Percentiles rank a stretch among this genome's conserved stretches.
Conservation (phyloP, 2,888 invertebrate genomes). For the Venustoraphidia nigricollis region DNA sequence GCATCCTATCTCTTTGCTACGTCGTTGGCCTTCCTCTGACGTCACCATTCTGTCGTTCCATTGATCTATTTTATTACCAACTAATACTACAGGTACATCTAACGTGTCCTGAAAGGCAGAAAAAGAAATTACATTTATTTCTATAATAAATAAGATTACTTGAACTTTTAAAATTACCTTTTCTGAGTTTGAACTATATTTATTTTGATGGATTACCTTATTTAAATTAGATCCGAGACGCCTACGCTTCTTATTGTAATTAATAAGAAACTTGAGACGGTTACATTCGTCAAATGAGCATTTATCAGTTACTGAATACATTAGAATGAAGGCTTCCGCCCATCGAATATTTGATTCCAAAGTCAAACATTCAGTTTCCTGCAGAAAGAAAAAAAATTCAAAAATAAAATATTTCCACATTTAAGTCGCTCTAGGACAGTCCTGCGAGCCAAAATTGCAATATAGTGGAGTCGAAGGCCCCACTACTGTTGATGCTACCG, state of each 20-base stretch:
- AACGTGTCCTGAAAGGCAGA: constrained; percentile 27
- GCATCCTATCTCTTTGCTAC: constrained; percentile 65
- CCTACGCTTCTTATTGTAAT: constrained; percentile 58
- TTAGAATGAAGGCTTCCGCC: constrained; percentile 76
- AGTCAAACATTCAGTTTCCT: constrained; percentile 52
- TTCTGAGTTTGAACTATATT: neutral
- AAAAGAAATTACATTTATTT: neutral
- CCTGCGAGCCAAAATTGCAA: too few species aligned
- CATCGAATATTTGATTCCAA: constrained; percentile 69
- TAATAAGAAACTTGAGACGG: constrained; percentile 65
- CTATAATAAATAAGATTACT: neutral
- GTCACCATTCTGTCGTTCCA: constrained; percentile 67
- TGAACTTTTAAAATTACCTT: neutral
- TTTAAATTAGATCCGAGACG: constrained; percentile 42
- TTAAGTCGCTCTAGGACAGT: too few species aligned
- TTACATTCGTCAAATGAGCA: constrained; percentile 80
- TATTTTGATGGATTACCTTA: constrained; percentile 27
- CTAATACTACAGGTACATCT: constrained; percentile 63
- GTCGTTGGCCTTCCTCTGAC: constrained; percentile 53
- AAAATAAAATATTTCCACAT: neutral
- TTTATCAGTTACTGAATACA: constrained; percentile 80
- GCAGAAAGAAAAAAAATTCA: constrained; percentile 13
- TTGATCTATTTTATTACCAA: constrained; percentile 71
- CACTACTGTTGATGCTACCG: too few species aligned
- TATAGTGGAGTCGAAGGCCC: too few species aligned